Base-by-base conservation (phyloP, 2,888 invertebrate species). In the Pardosa pseudoannulata region DNA sequence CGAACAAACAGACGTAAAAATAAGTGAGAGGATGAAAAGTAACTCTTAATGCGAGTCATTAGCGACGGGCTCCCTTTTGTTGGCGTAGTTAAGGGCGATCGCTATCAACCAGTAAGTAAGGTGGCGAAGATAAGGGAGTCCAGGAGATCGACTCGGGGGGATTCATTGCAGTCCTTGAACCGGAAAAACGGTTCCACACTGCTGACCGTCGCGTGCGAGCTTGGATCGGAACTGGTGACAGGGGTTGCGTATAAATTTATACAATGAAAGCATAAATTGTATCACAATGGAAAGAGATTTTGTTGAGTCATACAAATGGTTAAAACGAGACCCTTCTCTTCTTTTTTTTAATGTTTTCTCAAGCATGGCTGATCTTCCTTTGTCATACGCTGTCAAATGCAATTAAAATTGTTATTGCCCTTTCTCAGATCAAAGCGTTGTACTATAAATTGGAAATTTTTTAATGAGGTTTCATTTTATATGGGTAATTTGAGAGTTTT, bases 161-260 rank as follows among this genome's bases (percentile, higher is more conserved):
- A 36, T 79, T 50, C 39, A 50, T 74, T 71, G 86, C 79, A 65
- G 23, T 50, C 73, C 46, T 31, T 80, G 80, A 80, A 87, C 79
- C 87, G 87, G 80, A 80, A 87, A 87, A 80, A 80, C 41, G 75
- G 87, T 87, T 87, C 87, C 87, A 76, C 71, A 65, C 87, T 79
- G 64, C 71, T 80, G 87, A 80, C 50, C 70, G 80, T 87, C 87
- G 87, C 87, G 87, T 87, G 87, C 67, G 23, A 11, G 41, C n/a
- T 46, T 11, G 27, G 29, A n/a, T 65, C n/a, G n/a, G 31, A 31
- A 19, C 19, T 19, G 31, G 23, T n/a, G 70, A 39, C 56, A 31
- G 36, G 71, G 82, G 68, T 29, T 56, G 23, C 16, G 56, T 23
- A 56, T 23, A 56, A 56, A 56, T 23, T 23, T 56, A 23, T 56